Percentiles rank a stretch among this genome's conserved stretches.
Conservation (phyloP, 2,113 vertebrate species). For the Brienomyrus longianalis region DNA sequence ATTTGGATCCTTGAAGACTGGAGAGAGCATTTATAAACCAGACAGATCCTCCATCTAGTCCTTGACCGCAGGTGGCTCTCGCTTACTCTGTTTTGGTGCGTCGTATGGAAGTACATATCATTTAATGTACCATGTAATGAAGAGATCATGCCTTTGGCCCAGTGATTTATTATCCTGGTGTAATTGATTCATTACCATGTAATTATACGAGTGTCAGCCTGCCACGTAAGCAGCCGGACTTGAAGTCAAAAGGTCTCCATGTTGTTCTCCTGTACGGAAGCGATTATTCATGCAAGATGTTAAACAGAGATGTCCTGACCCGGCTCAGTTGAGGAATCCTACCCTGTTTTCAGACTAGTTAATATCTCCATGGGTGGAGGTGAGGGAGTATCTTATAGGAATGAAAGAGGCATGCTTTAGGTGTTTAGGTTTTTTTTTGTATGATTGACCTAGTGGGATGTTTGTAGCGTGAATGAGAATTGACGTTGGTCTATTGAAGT, state of each 20-base stretch:
- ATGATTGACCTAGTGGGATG: background rate
- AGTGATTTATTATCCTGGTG: slow-evolving; percentile 18
- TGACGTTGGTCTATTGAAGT: background rate
- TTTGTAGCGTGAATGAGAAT: background rate
- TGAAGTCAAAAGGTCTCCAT: slow-evolving; percentile 2
- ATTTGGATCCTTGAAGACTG: background rate
- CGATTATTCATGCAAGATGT: background rate
- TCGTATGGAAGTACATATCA: slow-evolving; percentile 22
- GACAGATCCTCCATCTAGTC: background rate
- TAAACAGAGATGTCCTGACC: background rate
- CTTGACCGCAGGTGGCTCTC: background rate
- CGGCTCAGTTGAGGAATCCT: background rate
- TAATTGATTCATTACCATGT: slow-evolving; percentile 33
- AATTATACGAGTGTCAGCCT: background rate
- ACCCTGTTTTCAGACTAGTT: background rate
- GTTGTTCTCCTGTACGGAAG: background rate
- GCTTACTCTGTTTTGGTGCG: slow-evolving; percentile 3
- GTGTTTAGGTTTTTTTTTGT: background rate
- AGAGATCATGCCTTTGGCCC: slow-evolving; percentile 3
- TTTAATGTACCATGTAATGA: slow-evolving; percentile 35
- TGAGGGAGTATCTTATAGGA: background rate
- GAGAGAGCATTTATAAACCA: slow-evolving; percentile 25
- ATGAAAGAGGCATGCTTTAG: background rate
- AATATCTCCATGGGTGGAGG: background rate
- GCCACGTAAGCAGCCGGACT: background rate